Evolutionary conservation across 2,888 invertebrate genomes (phyloP), one percentile per base, ranked within the genome.

Genomic region (Drosophila yooni): DNA sequence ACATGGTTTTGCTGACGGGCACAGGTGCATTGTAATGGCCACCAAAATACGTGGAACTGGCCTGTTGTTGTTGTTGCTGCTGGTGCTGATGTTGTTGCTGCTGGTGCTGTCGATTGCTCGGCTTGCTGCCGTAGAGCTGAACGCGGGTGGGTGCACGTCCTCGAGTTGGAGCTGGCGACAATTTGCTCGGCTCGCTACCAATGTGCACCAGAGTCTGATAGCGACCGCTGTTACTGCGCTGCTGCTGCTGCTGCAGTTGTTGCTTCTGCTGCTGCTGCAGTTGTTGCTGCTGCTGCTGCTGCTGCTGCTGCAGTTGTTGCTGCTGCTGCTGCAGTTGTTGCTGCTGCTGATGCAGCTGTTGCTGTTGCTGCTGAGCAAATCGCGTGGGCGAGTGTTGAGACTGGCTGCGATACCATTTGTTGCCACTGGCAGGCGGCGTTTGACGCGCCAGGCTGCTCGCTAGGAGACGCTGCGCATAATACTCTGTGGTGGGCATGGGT

Each of bases 201-300:
- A 92, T 93, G 57, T 92, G 92, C 48, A 92, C 92, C n/a, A 92
- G 75, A 0, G 92, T 92, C 50, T 93, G 92, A 69, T 91, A 92
- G 15, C 92, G 91, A 10, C 89, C 89, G 21, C 50, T 68, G 52
- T 21, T 40, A 8, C 29, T 34, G 2, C 71, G 59, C 2, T 54
- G 67, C 53, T 62, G 63, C 21, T 51, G 74, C n/a, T 38, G 50
- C n/a, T n/a, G 70, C 3, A 43, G 64, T 11, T 15, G 57, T 1
- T 53, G 66, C 48, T 61, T 59, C 27, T 51, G 67, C 15, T 34
- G 64, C 1, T 33, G 50, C n/a, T 21, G 65, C 2, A 43, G 64
- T 1, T 11, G 15, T 5, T 52, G 56, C 6, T 48, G 71, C 13
- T 31, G 54, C 10, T 29, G 51, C 4, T 50, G 60, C 0, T 59